phyloP scores from a whole-genome alignment of 2,113 vertebrate genomes.

The Grallaria varia region DNA sequence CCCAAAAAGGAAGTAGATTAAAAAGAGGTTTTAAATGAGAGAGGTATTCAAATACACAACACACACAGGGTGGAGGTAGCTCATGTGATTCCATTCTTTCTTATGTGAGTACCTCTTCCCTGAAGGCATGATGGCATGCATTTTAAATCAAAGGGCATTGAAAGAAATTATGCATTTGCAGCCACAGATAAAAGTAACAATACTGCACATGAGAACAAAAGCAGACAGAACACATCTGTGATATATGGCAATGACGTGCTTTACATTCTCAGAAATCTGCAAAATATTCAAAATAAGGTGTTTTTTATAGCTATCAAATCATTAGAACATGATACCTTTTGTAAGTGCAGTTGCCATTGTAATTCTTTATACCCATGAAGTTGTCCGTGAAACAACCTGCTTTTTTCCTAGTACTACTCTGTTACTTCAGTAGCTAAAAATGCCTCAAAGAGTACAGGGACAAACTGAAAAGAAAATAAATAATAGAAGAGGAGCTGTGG shows the following conservation, averaged over 20 bases:
- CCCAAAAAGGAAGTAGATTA: conserved; percentile 16
- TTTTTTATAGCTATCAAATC: not conserved
- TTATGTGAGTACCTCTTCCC: not conserved
- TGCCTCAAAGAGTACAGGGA: not conserved
- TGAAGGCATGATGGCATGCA: not conserved
- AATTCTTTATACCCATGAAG: not conserved
- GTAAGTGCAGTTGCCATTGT: not conserved
- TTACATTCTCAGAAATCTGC: conserved; percentile 17
- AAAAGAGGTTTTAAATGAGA: conserved; percentile 20
- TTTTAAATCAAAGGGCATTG: not conserved
- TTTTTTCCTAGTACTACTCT: not conserved
- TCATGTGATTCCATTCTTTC: not conserved
- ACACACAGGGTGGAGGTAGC: not conserved
- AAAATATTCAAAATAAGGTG: conserved; percentile 1
- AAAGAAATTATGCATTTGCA: conserved; percentile 4
- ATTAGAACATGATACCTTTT: not conserved
- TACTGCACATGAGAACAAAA: conserved; percentile 8
- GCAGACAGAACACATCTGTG: not conserved
- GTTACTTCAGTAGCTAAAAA: not conserved
- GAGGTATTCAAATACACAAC: not conserved
- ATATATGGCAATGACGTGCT: not conserved
- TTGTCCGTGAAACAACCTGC: not conserved
- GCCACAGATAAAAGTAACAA: not conserved
- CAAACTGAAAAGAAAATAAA: not conserved
- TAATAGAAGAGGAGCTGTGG: not conserved